Evolutionary conservation across 2,888 invertebrate genomes (phyloP), one percentile per base, ranked within the genome.

Genomic region (Galeopsomyia nigrocyanea): DNA sequence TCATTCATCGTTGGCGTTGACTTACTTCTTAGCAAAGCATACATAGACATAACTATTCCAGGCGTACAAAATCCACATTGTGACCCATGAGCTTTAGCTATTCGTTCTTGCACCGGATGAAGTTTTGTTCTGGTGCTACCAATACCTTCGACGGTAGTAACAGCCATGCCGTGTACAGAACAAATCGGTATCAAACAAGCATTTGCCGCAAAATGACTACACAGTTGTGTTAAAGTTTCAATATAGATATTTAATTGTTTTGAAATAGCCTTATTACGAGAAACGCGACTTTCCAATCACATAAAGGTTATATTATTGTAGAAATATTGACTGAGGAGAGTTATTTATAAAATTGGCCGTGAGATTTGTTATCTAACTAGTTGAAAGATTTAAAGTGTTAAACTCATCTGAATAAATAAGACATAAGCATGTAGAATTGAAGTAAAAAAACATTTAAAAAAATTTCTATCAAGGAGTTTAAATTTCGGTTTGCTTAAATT

Each of bases 21-120:
- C 50, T 90, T 90, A 80, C 90, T 93, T 81, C 96, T 88, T 0
- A 96, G 87, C 62, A 97, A 87, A 0, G 95, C 89, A 82, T 96
- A 97, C 95, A 97, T 95, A 1, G 96, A 96, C 97, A 97, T 97
- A 1, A 97, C 94, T 76, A 97, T 95, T 46, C 97, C 97, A 0
- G 96, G 96, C 0, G 96, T 96, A 81, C 96, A 96, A 84, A 95
- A 96, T 0, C 96, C 96, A 84, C 96, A 97, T 85, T 97, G 96
- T 0, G 95, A 94, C 0, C 97, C 97, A 82, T 97, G 95, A 0
- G 94, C 90, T 87, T 93, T 93, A 0, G 95, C 95, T 77, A 96
- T 89, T 77, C 94, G 88, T 81, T 95, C 94, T 88, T 95, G 95
- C 0, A 94, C 92, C 0, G 95, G 93, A 86, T 96, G 95, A 39